Evolutionary conservation across 2,113 vertebrate genomes (phyloP).

Genomic region (Halcyon senegalensis): DNA sequence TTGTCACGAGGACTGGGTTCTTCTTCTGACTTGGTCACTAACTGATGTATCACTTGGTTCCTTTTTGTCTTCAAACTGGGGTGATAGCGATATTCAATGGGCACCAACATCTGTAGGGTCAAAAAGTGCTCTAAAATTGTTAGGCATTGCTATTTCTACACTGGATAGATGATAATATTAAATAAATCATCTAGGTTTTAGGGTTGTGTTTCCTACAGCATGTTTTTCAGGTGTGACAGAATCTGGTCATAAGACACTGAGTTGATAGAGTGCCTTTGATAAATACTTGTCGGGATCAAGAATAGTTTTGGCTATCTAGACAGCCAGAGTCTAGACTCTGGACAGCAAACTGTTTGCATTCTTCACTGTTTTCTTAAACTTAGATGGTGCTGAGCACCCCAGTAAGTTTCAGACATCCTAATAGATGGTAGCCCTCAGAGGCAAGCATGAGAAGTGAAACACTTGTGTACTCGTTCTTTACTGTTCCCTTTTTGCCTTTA

Average conservation of each 20-base stretch:
- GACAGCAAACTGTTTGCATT: not conserved
- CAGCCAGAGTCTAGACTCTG: not conserved
- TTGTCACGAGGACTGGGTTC: not conserved
- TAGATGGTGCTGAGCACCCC: not conserved
- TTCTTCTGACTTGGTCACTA: not conserved
- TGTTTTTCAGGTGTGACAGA: not conserved
- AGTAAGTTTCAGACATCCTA: not conserved
- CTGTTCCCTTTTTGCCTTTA: not conserved
- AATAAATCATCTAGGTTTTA: not conserved
- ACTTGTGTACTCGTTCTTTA: not conserved
- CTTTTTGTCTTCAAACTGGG: not conserved
- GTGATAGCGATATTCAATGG: not conserved
- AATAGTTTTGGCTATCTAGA: not conserved
- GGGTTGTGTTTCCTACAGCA: not conserved
- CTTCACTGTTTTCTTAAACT: not conserved
- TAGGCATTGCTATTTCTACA: not conserved
- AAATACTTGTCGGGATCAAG: not conserved
- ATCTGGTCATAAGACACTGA: not conserved
- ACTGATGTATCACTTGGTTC: not conserved
- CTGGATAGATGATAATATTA: not conserved
- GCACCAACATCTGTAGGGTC: not conserved
- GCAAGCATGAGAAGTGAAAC: not conserved
- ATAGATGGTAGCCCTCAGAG: not conserved
- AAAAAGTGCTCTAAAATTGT: not conserved
- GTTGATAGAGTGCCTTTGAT: not conserved